Percentiles rank a stretch among this genome's conserved stretches.
These are phyloP conservation scores for Melipona quadrifasciata DNA, from an alignment of 1,140 invertebrate genomes.

Conservation along the genomic window DNA sequence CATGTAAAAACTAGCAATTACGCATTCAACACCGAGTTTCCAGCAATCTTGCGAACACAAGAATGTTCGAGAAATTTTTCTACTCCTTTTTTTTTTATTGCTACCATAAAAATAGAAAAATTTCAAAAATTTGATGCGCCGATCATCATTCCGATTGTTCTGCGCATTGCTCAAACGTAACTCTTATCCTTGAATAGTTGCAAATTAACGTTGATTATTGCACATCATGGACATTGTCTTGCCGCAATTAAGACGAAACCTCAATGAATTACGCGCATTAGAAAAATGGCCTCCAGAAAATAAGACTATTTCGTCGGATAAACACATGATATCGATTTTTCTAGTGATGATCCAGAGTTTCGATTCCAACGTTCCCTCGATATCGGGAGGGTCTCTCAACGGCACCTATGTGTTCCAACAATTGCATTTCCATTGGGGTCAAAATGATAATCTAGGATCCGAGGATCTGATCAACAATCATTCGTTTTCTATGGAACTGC, in stretches of 20 bases:
- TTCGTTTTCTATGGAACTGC: constrained; percentile 88
- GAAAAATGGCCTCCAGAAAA: not conserved
- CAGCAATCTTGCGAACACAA: not conserved
- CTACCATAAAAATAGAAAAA: not conserved
- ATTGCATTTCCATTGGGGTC: constrained; percentile 92
- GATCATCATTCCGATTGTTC: constrained; percentile 1
- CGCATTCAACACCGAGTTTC: not conserved
- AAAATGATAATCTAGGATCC: constrained; percentile 90
- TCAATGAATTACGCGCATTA: not conserved
- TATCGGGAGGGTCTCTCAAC: constrained; percentile 87
- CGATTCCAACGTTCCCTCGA: constrained; percentile 81
- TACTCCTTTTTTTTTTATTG: not conserved
- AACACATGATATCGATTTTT: not conserved
- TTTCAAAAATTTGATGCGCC: not conserved
- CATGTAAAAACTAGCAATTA: not conserved
- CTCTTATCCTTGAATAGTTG: constrained; percentile 19
- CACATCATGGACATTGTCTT: not conserved
- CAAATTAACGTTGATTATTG: constrained; percentile 30
- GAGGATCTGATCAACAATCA: constrained; percentile 92
- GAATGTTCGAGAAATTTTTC: not conserved
- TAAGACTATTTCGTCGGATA: not conserved
- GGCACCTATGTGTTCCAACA: constrained; percentile 89
- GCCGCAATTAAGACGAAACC: constrained; percentile 6
- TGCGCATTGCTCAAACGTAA: not conserved
- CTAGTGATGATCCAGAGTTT: constrained; percentile 84